Conservation (phyloP, 1,140 invertebrate species). For the Listronotus oregonensis region DNA sequence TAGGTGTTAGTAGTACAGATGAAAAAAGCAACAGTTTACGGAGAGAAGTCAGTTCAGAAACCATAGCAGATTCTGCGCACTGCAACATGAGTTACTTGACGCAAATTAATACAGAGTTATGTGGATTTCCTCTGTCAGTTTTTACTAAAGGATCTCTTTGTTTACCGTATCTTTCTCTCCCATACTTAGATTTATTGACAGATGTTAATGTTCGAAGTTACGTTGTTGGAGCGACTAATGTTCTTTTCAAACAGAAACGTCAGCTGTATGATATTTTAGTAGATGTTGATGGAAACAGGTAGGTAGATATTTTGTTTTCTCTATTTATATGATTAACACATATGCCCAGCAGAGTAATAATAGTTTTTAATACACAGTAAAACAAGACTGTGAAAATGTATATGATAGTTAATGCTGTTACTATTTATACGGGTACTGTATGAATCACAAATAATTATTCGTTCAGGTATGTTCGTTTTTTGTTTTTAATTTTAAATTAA, state of each 20-base stretch:
- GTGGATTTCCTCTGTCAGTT: constrained; percentile 85
- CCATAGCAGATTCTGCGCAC: constrained; percentile 61
- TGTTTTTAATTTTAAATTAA: too few species aligned
- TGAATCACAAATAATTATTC: too few species aligned
- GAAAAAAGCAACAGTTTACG: constrained; percentile 61
- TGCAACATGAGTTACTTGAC: constrained; percentile 61
- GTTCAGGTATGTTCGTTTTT: too few species aligned
- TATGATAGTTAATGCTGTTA: too few species aligned
- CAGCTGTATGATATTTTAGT: constrained; percentile 92
- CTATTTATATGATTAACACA: too few species aligned
- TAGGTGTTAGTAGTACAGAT: constrained; percentile 45
- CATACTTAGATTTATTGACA: constrained; percentile 90
- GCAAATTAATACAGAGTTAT: constrained; percentile 72
- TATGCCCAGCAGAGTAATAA: too few species aligned
- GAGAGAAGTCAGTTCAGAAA: constrained; percentile 66
- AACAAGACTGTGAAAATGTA: too few species aligned
- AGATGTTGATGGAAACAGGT: constrained; percentile 79
- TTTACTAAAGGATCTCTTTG: constrained; percentile 94
- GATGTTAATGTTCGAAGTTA: constrained; percentile 90
- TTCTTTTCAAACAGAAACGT: constrained; percentile 94
- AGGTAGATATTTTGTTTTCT: too few species aligned
- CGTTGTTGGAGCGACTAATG: constrained; percentile 95
- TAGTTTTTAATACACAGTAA: too few species aligned
- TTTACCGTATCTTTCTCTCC: constrained; percentile 93
- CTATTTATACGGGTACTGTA: too few species aligned